Base-by-base conservation (phyloP, 2,113 vertebrate genomes). In the Bubo blakistoni region DNA sequence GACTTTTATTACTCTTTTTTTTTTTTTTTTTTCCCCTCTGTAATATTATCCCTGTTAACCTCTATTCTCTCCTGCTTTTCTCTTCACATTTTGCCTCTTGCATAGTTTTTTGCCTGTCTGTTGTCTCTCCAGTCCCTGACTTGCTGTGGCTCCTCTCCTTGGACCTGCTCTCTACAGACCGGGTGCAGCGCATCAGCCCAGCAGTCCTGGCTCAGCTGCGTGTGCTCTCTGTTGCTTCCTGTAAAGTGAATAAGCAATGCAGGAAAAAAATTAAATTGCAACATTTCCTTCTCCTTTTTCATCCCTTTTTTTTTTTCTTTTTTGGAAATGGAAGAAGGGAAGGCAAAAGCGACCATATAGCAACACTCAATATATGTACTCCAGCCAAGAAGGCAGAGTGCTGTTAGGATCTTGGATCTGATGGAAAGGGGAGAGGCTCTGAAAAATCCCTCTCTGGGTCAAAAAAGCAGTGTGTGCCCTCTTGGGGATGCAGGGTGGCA, bases 11-110 rank as follows among this genome's bases (percentile, higher is more conserved):
- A 17, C 5, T 49, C 9, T 10, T 32, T 5, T 15, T 9, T 1
- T 4, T 42, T n/a, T 19, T 13, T 30, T 2, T 0, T 3, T 8
- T 6, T 0, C 19, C 7, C 25, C 27, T 40, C 47, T 34, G 4
- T 21, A 12, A 6, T 34, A 16, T 26, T 57, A 78, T 52, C 42
- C 51, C 62, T 81, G 21, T 70, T 92, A 91, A 84, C 16, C 7
- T 52, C 34, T 86, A 10, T 7, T 61, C 7, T 80, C 49, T 72
- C 5, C 19, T 69, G 6, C 17, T 71, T 81, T 69, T 36, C 15
- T 44, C 7, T 70, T 69, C 7, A 17, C 13, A 27, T 70, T 84
- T 87, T 81, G 20, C 42, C 19, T 62, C 29, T 51, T 63, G 19
- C 11, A 3, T 12, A 55, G 32, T 3, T 46, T 71, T 87, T 72